Base-by-base conservation (phyloP, 2,113 vertebrate species). In the Apaloderma vittatum region DNA sequence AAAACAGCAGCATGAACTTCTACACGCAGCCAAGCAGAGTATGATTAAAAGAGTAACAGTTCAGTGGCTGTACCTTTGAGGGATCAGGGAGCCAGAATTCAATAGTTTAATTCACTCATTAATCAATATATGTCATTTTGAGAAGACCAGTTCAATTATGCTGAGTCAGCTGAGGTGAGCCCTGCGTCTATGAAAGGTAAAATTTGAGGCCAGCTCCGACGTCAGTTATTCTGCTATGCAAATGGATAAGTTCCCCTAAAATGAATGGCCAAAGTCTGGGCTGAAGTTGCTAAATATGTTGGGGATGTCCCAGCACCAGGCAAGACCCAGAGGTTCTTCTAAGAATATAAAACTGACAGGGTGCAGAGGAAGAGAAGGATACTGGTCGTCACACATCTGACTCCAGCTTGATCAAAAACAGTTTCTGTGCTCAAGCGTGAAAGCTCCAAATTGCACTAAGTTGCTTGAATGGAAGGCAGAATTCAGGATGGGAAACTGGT, bases 101-200 rank as follows among this genome's bases (percentile, higher is more conserved):
- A 7, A 71, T 78, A 13, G 48, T 58, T 92, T 96, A 37, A 95
- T 86, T 94, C 93, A 94, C 82, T 90, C 92, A 14, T 80, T 71
- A 88, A 88, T 96, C 93, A 77, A 94, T 90, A 67, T 2, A 21
- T 54, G 68, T 48, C 1, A 34, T 90, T 81, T 89, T 82, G 71
- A 92, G 88, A 68, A 71, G 57, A 72, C n/a, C 4, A 4, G 19
- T 18, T 92, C 82, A 65, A 40, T 87, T 85, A 10, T 36, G 57
- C 30, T 27, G 51, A 79, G 34, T 34, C n/a, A 36, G 62, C n/a
- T 93, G 90, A 85, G 79, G 49, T 45, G 61, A 93, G 20, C 12
- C 66, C 78, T 62, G 26, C 46, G 51, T 46, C 78, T 68, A 6
- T 11, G 55, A 43, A 89, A 26, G 37, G 58, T 86, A 68, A 66